These are phyloP conservation scores for Dryocosmus kuriphilus DNA, from an alignment of 2,888 invertebrate species.

Conservation along the genomic window DNA sequence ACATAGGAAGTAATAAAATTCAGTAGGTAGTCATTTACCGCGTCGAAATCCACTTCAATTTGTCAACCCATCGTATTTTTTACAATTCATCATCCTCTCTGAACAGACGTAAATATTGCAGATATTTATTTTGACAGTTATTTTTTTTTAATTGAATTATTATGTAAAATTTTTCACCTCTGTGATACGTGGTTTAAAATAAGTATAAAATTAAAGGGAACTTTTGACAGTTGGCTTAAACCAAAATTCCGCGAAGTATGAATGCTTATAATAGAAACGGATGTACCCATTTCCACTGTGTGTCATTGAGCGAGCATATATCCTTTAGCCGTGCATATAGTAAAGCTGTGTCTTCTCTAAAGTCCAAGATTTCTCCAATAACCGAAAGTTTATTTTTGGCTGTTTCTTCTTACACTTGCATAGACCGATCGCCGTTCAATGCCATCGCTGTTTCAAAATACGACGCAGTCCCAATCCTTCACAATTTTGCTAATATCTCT, in stretches of 20 bases:
- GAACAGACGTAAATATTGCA: background rate
- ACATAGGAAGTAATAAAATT: background rate
- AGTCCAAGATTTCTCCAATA: conserved; percentile 36
- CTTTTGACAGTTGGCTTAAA: conserved; percentile 24
- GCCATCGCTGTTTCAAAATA: conserved; percentile 37
- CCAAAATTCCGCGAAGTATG: conserved; percentile 15
- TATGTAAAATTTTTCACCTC: background rate
- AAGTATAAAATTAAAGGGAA: conserved; percentile 9
- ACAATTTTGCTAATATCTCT: conserved; percentile 30
- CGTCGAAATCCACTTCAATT: background rate
- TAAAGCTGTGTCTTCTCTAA: conserved; percentile 30
- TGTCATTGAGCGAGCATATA: conserved; percentile 33
- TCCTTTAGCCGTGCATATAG: conserved; percentile 31
- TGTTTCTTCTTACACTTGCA: conserved; percentile 38
- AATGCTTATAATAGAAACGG: conserved; percentile 37
- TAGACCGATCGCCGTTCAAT: conserved; percentile 28
- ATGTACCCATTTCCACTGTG: conserved; percentile 38
- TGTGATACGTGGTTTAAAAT: background rate
- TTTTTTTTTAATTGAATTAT: background rate
- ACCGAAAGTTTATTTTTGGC: conserved; percentile 35
- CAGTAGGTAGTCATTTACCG: background rate
- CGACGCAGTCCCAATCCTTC: conserved; percentile 13
- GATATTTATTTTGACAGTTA: background rate
- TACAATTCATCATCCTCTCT: background rate
- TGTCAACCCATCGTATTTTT: background rate